Evolutionary conservation across 2,888 invertebrate species (phyloP), one percentile per base, ranked within the genome.

Genomic region (Lasioglossum oenotherae): DNA sequence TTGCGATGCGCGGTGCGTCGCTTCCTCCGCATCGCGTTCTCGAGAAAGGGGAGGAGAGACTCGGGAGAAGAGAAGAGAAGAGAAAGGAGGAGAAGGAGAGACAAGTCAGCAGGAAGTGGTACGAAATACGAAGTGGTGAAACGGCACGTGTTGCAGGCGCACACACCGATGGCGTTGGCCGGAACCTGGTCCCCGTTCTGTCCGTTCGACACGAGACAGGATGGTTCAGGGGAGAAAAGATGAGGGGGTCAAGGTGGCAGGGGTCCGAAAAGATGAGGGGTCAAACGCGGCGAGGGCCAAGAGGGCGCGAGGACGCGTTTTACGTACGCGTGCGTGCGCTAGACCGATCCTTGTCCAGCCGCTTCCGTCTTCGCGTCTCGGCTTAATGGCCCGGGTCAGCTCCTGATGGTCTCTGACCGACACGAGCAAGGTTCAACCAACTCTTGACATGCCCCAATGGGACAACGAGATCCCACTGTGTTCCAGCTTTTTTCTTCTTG

Each of bases 1-100:
- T 93, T 91, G 90, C 92, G 92, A 93, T 92, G 91, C 93, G 89
- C 79, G 83, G 87, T 91, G 89, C 91, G 91, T 92, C 92, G 91
- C 91, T 93, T 93, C 93, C 92, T 92, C 91, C 91, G 74, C 81
- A 44, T 74, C 80, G 80, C 19, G 69, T 60, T 60, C 60, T 60
- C 60, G 81, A 77, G 75, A 85, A 86, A 84, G 78, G 73, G 80
- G 82, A 85, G 44, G 71, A 83, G 84, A 57, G 49, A 23, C 76
- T 46, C 73, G 12, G 75, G 53, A 80, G 78, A 83, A 75, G 75
- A 78, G 80, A 72, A 27, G 27, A 60, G 31, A 60, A 73, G 84
- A 79, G 81, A 74, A 81, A 80, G 76, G 69, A 73, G 83, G 84
- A 78, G 73, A 81, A 78, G 75, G 69, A 77, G 84, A 85, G 76